Evolutionary conservation across 2,113 vertebrate genomes (phyloP), one percentile per base, ranked within the genome.

Genomic region (Pionites leucogaster): DNA sequence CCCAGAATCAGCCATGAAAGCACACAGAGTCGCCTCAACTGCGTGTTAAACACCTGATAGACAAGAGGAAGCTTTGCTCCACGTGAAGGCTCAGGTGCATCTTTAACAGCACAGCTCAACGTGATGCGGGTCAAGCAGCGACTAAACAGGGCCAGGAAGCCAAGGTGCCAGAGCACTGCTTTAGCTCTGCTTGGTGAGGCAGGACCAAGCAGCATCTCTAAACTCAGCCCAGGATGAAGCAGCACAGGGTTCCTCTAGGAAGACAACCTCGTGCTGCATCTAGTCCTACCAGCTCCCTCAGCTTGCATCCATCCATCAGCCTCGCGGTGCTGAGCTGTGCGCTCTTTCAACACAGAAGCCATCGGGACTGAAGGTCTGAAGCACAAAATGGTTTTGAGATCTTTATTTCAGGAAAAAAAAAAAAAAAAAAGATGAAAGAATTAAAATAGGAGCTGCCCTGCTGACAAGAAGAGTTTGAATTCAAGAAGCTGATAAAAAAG

Each of bases 401-500:
- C 84, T 96, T 95, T 96, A 96, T 93, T 96, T 96, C 93, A 93
- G 90, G 92, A 95, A 94, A 33, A 57, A 59, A 57, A n/a, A 57
- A 59, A 57, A n/a, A 57, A 59, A 35, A 35, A 35, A 95, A 94
- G 93, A 86, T 96, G 82, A 95, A 94, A 91, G 96, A 96, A 94
- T 97, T 94, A 96, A 96, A 96, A 96, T 85, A 92, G 81, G 96
- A 96, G 96, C 96, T 96, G 92, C 94, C 92, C 92, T 96, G 96
- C 96, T 96, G 96, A 96, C 95, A 94, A 96, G 95, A 96, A 94
- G 93, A 96, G 91, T 95, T 78, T 71, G 95, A 93, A 83, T 93
- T 95, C 83, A 91, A 95, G 95, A 94, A 96, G 96, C 96, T 89
- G 93, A 95, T 96, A 96, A 97, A 97, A 97, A 95, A 96, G 83